A percentile compares a stretch with the other conserved stretches of the same genome.
phyloP scores from a whole-genome alignment of 2,113 vertebrate species.

The Sisor rabdophorus region DNA sequence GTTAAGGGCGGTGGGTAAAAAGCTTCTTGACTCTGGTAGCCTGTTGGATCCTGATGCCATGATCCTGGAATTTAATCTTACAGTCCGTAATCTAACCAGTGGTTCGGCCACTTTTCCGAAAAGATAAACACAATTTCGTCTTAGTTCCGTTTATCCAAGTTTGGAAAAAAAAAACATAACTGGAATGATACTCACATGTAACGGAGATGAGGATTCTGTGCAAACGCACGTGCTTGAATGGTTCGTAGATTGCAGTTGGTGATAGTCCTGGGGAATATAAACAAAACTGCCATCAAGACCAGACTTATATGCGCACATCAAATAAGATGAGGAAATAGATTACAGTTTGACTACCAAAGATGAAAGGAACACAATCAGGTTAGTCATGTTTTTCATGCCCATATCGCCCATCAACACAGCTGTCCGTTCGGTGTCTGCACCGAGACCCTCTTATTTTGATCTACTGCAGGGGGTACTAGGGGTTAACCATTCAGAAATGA shows the following conservation, averaged over 20 bases:
- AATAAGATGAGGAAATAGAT: conserved; percentile 3
- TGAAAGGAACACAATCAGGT: not conserved
- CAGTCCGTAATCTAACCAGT: no score
- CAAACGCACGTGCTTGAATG: conserved; percentile 89
- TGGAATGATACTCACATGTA: conserved; percentile 85
- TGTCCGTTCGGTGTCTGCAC: not conserved
- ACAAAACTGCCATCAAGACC: conserved; percentile 19
- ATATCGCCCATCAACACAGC: not conserved
- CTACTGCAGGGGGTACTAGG: conserved; percentile 20
- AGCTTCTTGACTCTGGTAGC: no score
- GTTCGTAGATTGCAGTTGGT: conserved; percentile 90
- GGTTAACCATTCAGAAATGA: conserved; percentile 39
- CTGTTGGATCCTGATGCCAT: no score
- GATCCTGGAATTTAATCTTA: no score
- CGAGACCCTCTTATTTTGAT: conserved; percentile 14
- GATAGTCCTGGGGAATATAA: conserved; percentile 80
- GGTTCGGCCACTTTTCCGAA: no score
- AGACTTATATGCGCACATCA: not conserved
- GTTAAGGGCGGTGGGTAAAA: no score
- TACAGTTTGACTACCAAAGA: conserved; percentile 7
- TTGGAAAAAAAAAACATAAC: not conserved
- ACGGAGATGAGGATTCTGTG: conserved; percentile 90
- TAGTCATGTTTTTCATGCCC: not conserved
- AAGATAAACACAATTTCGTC: not conserved
- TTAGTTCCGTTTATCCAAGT: not conserved